Evolutionary conservation across 2,888 invertebrate species (phyloP), one percentile per base, ranked within the genome.

Genomic region (Cephus spinipes): DNA sequence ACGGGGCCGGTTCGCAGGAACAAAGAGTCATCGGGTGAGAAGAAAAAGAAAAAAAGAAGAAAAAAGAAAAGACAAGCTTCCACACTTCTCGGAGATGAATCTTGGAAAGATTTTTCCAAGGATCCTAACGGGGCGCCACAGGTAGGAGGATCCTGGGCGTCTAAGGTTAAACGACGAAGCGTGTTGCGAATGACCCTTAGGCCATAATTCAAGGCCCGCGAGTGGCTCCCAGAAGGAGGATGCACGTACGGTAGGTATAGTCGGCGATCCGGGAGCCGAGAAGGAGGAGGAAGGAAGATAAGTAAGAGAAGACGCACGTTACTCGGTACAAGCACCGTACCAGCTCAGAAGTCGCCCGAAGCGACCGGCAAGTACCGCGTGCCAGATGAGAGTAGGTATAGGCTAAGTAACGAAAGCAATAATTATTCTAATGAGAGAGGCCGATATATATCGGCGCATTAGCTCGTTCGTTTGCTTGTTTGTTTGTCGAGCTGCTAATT

Each of bases 101-200:
- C 40, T 40, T 15, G 40, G 4, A 4, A 40, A 15, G 40, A 40
- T 15, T 40, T 40, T 40, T 40, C 40, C 40, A 40, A 40, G 40
- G 40, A 40, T 40, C 40, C 15, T 40, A 40, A 15, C 40, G 40
- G 12, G 40, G 40, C 40, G 40, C 40, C 40, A 40, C 40, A 40
- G 40, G 40, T 40, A 40, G 40, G 40, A 40, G 40, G 40, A 40
- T 40, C 40, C 15, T 15, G 40, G 32, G 69, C 69, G 31, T 69
- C 69, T 32, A 87, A 88, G 90, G 90, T 90, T 90, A 90, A 90
- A 90, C 89, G 90, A 90, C 89, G 89, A 90, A 90, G 89, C 89
- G 89, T 90, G 90, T 90, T 90, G 89, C 85, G 87, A 88, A 87
- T 89, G 90, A 89, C 89, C 88, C 85, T 87, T 81, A 86, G 87